These are phyloP conservation scores for Salvelinus fontinalis DNA, from an alignment of 2,113 vertebrate species.

Conservation along the genomic window DNA sequence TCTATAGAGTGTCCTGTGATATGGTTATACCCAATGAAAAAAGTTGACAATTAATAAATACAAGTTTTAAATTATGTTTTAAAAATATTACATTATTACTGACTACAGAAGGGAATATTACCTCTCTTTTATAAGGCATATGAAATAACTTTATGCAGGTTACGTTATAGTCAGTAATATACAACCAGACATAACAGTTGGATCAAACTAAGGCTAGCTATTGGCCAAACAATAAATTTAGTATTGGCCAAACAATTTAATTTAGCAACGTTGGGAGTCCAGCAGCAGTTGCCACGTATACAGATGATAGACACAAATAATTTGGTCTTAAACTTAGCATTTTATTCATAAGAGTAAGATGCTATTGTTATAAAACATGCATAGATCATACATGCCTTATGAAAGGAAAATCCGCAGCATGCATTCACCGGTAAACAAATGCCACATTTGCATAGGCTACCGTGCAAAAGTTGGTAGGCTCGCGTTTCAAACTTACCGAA, in stretches of 20 bases:
- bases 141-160: not conserved
- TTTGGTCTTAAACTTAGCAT: not conserved
- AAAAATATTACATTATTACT: not conserved
- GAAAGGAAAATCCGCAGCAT: not conserved
- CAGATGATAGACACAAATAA: not conserved
- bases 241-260: no score
- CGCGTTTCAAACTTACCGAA: conserved; percentile 81
- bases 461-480: not conserved
- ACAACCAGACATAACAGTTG: no score
- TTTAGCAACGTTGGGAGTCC: not conserved
- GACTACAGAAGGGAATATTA: no score
- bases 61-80: not conserved
- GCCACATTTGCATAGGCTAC: not conserved
- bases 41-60: no score
- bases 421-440: not conserved
- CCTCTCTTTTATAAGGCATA: no score
- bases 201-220: no score
- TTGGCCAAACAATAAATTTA: no score
- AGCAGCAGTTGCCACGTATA: conserved; percentile 61
- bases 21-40: no score
- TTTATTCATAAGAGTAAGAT: not conserved
- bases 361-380: not conserved
- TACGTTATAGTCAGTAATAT: no score
- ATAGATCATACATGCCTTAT: not conserved
- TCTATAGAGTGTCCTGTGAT: no score